Evolutionary conservation across 2,113 vertebrate genomes (phyloP).

Genomic region (Egretta garzetta): DNA sequence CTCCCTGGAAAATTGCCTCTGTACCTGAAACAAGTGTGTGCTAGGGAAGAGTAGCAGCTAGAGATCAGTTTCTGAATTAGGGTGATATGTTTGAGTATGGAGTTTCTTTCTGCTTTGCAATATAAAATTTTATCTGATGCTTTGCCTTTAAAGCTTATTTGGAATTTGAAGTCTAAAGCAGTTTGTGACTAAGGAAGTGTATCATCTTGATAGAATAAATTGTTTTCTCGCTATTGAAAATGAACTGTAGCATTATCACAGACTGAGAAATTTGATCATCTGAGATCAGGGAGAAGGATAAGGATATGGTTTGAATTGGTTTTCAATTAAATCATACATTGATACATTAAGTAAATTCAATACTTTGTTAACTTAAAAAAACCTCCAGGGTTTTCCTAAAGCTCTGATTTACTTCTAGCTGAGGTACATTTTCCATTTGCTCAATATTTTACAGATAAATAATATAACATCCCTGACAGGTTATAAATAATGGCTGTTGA

Average conservation of each 20-base stretch:
- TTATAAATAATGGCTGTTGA: constrained; percentile 66
- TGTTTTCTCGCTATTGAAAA: constrained; percentile 17
- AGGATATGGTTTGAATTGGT: not conserved
- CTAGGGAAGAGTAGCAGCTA: not conserved
- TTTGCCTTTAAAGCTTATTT: not conserved
- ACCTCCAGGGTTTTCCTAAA: not conserved
- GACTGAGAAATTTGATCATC: not conserved
- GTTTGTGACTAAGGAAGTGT: not conserved
- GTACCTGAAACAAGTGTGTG: not conserved
- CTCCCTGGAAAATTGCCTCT: not conserved
- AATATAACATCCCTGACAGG: constrained; percentile 51
- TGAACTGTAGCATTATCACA: not conserved
- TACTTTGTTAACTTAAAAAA: constrained; percentile 9
- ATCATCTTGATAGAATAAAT: constrained; percentile 10
- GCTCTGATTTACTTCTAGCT: constrained; percentile 29
- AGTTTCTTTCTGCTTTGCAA: not conserved
- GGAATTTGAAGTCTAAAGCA: not conserved
- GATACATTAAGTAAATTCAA: constrained; percentile 13
- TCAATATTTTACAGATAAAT: constrained; percentile 61
- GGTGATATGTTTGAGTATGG: not conserved
- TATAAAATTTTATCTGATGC: not conserved
- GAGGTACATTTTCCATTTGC: constrained; percentile 30
- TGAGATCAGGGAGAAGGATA: not conserved
- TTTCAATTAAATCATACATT: constrained; percentile 23
- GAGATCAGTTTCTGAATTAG: not conserved